Evolutionary conservation across 2,797 vertebrate genomes (phyloP), one percentile per base, ranked within the genome.

Genomic region (Hyperoplus lanceolatus): DNA sequence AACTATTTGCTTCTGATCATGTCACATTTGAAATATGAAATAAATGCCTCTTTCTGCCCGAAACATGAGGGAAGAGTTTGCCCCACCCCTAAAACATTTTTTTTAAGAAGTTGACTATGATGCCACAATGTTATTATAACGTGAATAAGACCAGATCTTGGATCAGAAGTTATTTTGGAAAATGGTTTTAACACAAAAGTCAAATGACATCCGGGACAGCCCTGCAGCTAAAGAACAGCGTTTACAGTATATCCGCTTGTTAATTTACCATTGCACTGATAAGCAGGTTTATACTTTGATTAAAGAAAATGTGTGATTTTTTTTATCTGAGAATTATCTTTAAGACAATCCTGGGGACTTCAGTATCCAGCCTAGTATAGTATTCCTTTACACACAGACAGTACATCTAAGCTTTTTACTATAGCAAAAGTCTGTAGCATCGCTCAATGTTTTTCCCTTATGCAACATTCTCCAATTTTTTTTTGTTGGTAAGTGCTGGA

Each of bases 391-490:
- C 65, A 73, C 29, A 29, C 29, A 29, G 29, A 29, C 29, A 29
- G 29, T 67, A 8, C 56, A 78, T 49, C 38, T 42, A 12, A 2
- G 53, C 43, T 51, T 74, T 68, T 51, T 39, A n/a, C 45, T 36
- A 66, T n/a, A 67, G 68, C 10, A 38, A 80, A 81, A 77, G 71
- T 83, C 73, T 84, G 67, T 71, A 78, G 76, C 55, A 72, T 76
- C 54, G 45, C 77, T 79, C 89, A 80, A 84, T 83, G 82, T 84
- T 70, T 89, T 83, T 83, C 84, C 83, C 90, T 83, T 67, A 73
- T 84, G 85, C 78, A 89, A 36, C 70, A 79, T 80, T 85, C 77
- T 79, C 79, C 55, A 71, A 53, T 73, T 90, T 89, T 73, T 78
- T 29, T 29, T 29, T 29, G 29, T 29, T 29, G 29, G 29, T 29